A percentile compares a stretch with the other conserved stretches of the same genome.
These are phyloP conservation scores for Danaus plexippus DNA, from an alignment of 1,140 invertebrate genomes.

Conservation along the genomic window DNA sequence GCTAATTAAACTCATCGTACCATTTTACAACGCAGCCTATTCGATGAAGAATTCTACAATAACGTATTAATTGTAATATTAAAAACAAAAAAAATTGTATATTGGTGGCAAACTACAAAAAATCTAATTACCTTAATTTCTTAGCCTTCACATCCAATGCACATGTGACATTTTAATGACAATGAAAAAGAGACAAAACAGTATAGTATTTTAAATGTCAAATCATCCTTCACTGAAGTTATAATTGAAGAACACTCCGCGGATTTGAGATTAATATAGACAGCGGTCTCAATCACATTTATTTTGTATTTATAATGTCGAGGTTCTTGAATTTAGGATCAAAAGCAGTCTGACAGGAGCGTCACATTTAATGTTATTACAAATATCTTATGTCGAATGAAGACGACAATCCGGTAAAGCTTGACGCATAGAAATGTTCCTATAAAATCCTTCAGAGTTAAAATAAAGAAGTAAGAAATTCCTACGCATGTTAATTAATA, in stretches of 20 bases:
- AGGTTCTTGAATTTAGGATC: constrained; percentile 22
- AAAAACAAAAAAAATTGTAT: too few species aligned
- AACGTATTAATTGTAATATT: too few species aligned
- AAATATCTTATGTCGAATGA: constrained; percentile 21
- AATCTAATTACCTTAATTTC: constrained; percentile 17
- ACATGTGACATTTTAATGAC: constrained; percentile 24
- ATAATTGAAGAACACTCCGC: constrained; percentile 25
- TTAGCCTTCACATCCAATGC: constrained; percentile 19
- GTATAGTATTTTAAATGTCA: constrained; percentile 21
- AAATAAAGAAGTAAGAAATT: not conserved
- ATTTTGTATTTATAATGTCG: constrained; percentile 36
- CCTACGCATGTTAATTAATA: constrained; percentile 10
- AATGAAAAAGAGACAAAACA: constrained; percentile 16
- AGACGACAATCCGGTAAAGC: constrained; percentile 21
- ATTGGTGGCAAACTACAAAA: not conserved
- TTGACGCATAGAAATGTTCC: constrained; percentile 18
- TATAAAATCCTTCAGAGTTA: constrained; percentile 8
- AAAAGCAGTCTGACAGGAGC: constrained; percentile 34
- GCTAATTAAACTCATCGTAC: too few species aligned
- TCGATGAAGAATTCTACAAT: too few species aligned
- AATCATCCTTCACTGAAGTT: constrained; percentile 27
- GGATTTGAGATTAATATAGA: constrained; percentile 27
- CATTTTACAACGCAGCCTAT: too few species aligned
- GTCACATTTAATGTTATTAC: constrained; percentile 22
- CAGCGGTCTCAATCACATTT: constrained; percentile 28